Percentiles rank a stretch among this genome's conserved stretches.
phyloP scores from a whole-genome alignment of 2,888 invertebrate species.

The Ypsolopha scabrella region DNA sequence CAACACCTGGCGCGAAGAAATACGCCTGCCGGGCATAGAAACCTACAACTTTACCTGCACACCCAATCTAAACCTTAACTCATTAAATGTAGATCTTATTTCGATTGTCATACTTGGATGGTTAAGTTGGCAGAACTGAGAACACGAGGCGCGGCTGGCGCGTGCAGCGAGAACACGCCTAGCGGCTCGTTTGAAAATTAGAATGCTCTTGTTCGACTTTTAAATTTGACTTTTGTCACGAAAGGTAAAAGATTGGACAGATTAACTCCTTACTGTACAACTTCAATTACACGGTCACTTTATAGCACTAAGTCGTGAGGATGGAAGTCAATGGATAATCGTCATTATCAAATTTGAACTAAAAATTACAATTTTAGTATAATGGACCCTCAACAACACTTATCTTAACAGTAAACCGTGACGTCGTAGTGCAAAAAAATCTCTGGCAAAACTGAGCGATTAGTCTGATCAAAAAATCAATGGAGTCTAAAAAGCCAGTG shows the following conservation, averaged over 20 bases:
- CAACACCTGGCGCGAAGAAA: constrained; percentile 34
- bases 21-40: background rate
- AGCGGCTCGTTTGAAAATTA: constrained; percentile 28
- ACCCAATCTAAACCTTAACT: background rate
- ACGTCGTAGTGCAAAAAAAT: too few relatives aligned
- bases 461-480: too few relatives aligned
- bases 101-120: background rate
- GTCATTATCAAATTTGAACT: too few relatives aligned
- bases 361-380: too few relatives aligned
- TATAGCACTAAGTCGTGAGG: too few relatives aligned
- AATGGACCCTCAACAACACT: too few relatives aligned
- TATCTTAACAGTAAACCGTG: too few relatives aligned
- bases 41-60: background rate
- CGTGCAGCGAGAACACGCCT: constrained; percentile 37
- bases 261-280: too few relatives aligned
- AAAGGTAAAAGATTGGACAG: constrained; percentile 9
- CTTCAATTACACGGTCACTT: too few relatives aligned
- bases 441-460: too few relatives aligned
- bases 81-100: background rate
- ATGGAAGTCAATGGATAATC: too few relatives aligned
- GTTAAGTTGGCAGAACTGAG: background rate
- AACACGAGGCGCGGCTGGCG: constrained; percentile 16
- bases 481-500: too few relatives aligned
- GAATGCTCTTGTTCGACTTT: constrained; percentile 27
- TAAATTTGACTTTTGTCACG: constrained; percentile 48